Percentiles rank a stretch among this genome's conserved stretches.
Conservation (phyloP, 2,797 vertebrate species). For the Chiloscyllium punctatum region DNA sequence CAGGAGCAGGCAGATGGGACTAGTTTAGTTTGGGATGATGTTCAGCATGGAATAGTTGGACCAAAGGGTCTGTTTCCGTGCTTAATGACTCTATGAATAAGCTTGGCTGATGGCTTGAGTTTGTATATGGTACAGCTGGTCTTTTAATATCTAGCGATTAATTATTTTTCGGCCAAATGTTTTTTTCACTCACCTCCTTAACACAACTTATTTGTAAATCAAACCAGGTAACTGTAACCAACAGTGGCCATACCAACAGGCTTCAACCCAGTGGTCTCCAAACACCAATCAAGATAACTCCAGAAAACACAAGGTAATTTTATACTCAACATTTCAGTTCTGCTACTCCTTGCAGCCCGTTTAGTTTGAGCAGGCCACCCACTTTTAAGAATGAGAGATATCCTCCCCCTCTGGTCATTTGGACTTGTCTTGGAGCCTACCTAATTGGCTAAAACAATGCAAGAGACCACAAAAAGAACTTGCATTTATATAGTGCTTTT, state of each 20-base stretch:
- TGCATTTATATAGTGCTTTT: not conserved
- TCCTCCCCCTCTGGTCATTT: not conserved
- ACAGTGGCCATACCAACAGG: not conserved
- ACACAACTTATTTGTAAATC: not conserved
- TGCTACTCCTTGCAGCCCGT: not conserved
- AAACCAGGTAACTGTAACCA: constrained; percentile 10
- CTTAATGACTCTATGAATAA: not conserved
- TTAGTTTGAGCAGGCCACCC: not conserved
- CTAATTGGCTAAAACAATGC: not conserved
- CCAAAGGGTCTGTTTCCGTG: no score
- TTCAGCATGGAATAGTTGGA: no score
- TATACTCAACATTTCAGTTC: not conserved
- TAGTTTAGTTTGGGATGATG: no score
- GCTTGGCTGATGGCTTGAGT: not conserved
- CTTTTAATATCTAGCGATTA: not conserved
- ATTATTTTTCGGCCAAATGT: not conserved
- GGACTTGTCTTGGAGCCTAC: not conserved
- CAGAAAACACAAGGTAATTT: constrained; percentile 12
- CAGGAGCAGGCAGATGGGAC: no score
- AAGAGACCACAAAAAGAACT: not conserved
- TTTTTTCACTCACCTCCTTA: not conserved
- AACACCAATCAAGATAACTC: not conserved
- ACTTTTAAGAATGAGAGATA: not conserved
- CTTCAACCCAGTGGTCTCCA: not conserved
- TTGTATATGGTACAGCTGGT: not conserved